A percentile compares a stretch with the other conserved stretches of the same genome.
These are phyloP conservation scores for Ceriagrion tenellum DNA, from an alignment of 2,888 invertebrate species.

Conservation along the genomic window DNA sequence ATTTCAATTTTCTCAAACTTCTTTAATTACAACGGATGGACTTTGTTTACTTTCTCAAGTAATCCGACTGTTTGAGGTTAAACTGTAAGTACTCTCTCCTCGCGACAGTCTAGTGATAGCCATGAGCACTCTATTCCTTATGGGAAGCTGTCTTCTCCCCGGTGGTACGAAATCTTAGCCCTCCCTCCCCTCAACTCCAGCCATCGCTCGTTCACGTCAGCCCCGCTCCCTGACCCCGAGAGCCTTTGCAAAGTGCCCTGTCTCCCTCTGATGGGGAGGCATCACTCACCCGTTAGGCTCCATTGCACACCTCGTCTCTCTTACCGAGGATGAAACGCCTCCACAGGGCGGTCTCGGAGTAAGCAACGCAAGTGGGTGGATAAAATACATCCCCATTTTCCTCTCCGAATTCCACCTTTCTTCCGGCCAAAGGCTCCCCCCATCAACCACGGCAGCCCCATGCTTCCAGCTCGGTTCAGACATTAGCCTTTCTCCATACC, in stretches of 20 bases:
- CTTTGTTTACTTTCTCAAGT: too few relatives aligned
- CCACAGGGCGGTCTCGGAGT: background rate
- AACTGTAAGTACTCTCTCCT: too few relatives aligned
- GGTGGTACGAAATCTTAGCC: background rate
- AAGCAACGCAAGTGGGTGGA: background rate
- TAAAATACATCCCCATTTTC: background rate
- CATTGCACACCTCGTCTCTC: background rate
- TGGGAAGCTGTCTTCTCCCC: background rate
- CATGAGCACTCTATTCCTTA: too few relatives aligned
- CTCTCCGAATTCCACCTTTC: background rate
- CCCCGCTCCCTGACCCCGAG: background rate
- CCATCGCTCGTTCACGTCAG: background rate
- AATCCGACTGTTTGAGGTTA: too few relatives aligned
- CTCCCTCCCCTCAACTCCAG: background rate
- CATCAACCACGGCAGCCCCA: background rate
- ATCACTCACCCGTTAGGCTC: slow-evolving; percentile 10
- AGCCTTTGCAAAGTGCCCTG: background rate
- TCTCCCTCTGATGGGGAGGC: background rate
- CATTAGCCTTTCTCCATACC: background rate
- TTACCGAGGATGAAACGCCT: background rate
- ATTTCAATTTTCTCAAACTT: too few relatives aligned
- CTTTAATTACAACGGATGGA: too few relatives aligned
- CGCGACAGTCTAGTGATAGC: too few relatives aligned
- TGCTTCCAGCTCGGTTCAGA: too few relatives aligned
- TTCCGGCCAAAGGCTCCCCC: background rate